Conservation (phyloP, 2,113 vertebrate species). For the Panthera tigris region DNA sequence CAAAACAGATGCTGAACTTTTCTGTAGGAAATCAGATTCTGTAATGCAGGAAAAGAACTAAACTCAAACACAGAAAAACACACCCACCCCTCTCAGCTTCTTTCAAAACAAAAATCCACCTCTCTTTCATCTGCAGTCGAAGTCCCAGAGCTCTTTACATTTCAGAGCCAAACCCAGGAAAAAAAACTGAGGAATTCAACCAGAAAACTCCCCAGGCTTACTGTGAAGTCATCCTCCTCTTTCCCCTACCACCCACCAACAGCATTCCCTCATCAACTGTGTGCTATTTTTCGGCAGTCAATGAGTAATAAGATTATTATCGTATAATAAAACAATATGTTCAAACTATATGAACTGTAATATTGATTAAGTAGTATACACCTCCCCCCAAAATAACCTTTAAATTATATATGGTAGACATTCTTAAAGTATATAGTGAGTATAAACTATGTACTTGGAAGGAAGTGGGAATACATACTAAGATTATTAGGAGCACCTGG, state of each 20-base stretch:
- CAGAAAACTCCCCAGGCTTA: slow-evolving; percentile 24
- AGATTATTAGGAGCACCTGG: not conserved
- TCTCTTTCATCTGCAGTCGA: slow-evolving; percentile 59
- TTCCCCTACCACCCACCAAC: not conserved
- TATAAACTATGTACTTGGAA: not conserved
- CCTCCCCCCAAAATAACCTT: slow-evolving; percentile 41
- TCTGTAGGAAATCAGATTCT: slow-evolving; percentile 81
- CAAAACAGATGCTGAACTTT: slow-evolving; percentile 87
- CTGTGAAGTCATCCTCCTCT: not conserved
- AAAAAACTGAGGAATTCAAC: not conserved
- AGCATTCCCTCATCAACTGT: not conserved
- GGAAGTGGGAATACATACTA: not conserved
- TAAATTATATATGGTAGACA: not conserved
- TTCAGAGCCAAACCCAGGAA: slow-evolving; percentile 2
- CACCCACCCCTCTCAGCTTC: slow-evolving; percentile 48
- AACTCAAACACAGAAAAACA: slow-evolving; percentile 67
- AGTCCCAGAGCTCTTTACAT: slow-evolving; percentile 48
- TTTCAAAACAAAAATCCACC: slow-evolving; percentile 63
- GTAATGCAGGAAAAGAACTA: slow-evolving; percentile 66
- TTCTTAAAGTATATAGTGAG: not conserved
- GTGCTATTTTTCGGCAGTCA: slow-evolving; percentile 7
- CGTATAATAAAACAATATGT: slow-evolving; percentile 1
- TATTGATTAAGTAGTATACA: not conserved
- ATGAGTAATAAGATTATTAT: not conserved
- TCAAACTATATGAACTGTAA: slow-evolving; percentile 1